phyloP scores from a whole-genome alignment of 2,113 vertebrate genomes.

The Lynx canadensis region DNA sequence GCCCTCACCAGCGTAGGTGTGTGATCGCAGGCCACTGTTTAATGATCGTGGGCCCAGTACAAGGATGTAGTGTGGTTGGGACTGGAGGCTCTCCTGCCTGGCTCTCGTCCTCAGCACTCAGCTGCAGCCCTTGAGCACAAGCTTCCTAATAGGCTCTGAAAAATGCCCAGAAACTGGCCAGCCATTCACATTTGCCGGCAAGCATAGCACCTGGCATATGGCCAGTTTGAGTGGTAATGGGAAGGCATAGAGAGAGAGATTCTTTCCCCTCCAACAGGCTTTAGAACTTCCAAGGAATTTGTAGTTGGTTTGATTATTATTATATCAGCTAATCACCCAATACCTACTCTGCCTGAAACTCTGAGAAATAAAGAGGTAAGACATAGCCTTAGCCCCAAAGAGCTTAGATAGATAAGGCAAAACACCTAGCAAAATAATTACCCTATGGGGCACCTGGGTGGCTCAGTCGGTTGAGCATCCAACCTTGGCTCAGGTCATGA shows the following conservation, averaged over 20 bases:
- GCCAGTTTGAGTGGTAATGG: constrained; percentile 39
- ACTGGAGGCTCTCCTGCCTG: background rate
- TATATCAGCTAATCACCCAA: background rate
- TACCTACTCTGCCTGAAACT: background rate
- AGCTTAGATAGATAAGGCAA: background rate
- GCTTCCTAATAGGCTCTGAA: background rate
- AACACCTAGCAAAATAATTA: background rate
- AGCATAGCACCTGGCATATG: background rate
- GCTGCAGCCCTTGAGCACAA: background rate
- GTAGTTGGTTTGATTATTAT: constrained; percentile 9
- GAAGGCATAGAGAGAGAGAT: background rate
- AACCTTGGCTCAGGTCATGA: too few species aligned
- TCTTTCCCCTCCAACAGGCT: background rate
- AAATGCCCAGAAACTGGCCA: constrained; percentile 17
- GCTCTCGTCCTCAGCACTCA: constrained; percentile 16
- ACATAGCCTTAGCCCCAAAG: background rate
- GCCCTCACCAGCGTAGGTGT: background rate
- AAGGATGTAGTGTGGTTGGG: background rate
- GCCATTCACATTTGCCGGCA: constrained; percentile 5
- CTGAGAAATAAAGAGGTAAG: background rate
- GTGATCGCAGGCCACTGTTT: background rate
- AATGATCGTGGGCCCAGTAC: background rate
- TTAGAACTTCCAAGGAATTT: background rate
- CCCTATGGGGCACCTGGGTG: too few species aligned
- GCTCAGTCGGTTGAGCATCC: too few species aligned